A percentile compares a stretch with the other conserved stretches of the same genome.
phyloP scores from a whole-genome alignment of 2,113 vertebrate species.

The Apus apus region DNA sequence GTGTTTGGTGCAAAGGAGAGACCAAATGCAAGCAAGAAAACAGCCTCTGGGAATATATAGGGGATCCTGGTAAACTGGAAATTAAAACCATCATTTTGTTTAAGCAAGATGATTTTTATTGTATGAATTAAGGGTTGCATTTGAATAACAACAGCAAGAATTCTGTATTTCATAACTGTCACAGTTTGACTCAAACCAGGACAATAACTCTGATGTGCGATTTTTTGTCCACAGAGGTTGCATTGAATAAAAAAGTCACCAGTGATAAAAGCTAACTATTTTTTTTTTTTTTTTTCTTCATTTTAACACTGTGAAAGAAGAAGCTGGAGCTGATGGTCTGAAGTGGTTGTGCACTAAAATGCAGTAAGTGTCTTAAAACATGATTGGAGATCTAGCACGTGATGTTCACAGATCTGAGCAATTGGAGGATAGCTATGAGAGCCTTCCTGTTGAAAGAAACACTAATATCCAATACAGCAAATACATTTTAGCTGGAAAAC shows the following conservation, averaged over 20 bases:
- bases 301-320: no score
- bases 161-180: neutral
- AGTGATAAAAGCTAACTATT: neutral
- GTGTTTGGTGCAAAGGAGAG: neutral
- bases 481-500: no score
- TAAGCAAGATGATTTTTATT: neutral
- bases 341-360: no score
- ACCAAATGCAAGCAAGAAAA: neutral
- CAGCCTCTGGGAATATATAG: neutral
- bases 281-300: neutral
- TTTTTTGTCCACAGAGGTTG: neutral
- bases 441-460: no score
- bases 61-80: neutral
- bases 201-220: neutral
- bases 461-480: no score
- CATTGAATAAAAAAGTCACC: neutral
- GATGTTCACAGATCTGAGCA: no score
- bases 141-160: neutral
- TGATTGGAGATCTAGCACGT: no score
- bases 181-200: no score
- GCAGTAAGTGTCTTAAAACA: no score
- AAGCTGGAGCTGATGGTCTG: no score
- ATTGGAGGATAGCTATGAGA: no score
- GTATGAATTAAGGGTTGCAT: neutral
- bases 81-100: accelerated